Evolutionary conservation across 23 tunicate genomes (phyloP), one percentile per base, ranked within the genome.

Genomic region (Botrylloides violaceus): DNA sequence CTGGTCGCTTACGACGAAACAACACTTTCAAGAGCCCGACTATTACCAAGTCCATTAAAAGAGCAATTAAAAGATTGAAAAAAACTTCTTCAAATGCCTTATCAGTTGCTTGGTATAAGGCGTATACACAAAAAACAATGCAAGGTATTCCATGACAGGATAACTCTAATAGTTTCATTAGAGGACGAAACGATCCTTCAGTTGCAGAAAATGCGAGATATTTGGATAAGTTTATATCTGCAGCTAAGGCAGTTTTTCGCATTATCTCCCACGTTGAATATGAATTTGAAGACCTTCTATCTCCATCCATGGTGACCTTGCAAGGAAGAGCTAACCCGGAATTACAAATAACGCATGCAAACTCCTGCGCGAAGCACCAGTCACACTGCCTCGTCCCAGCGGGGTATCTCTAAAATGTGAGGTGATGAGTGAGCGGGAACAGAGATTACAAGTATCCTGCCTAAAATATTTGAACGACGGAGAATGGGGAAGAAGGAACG

Each of bases 71-170:
- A 3, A 85, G 75, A 59, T 85, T 85, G 26, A 85, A 76, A 61
- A 75, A 59, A 2, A 79, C 68, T 58, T 73, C 94, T 66, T 79
- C 83, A 21, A 60, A 66, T 22, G 58, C 31, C 71, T 58, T 28
- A 61, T 75, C 61, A 24, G 26, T 29, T 1, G 58, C 25, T 12
- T 23, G 22, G 36, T 21, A 72, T 3, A 85, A 27, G 5, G 55
- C 77, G 31, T 71, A 58, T 9, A 75, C 19, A 0, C 71, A 25
- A 9, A 80, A 75, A 66, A 68, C 36, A n/a, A 85, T 28, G 84
- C 94, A 85, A 2, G 81, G 80, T 35, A 85, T 76, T 49, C 94
- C 94, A 47, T 85, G 94, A 3, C 85, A 79, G n/a, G 84, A 79
- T 0, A 85, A 20, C 49, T 85, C 94, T 3, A 85, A 71, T 9